Evolutionary conservation across 53 echinoderm and acorn worm species (phyloP).

Genomic region (Stichopus horrens): DNA sequence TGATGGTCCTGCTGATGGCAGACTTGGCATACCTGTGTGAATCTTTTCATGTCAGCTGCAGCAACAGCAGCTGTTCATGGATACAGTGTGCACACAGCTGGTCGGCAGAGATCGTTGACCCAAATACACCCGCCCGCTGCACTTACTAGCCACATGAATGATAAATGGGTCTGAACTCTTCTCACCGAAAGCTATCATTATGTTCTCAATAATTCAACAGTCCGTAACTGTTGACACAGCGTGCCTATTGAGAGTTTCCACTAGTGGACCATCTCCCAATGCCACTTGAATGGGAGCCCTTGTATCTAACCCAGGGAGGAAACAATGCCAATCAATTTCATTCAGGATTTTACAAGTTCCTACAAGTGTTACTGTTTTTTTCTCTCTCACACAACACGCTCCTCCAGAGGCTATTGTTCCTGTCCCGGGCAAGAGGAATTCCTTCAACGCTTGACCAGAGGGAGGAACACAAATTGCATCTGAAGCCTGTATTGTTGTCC

Average conservation of each 20-base stretch:
- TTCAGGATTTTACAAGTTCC: conserved; percentile 24
- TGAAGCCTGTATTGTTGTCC: conserved; percentile 14
- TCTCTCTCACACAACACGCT: conserved; percentile 15
- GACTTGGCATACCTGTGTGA: no score
- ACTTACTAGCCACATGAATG: conserved; percentile 13
- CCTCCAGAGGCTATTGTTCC: background rate
- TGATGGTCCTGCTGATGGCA: no score
- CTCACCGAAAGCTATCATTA: background rate
- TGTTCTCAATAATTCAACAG: conserved; percentile 41
- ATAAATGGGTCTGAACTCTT: conserved; percentile 4
- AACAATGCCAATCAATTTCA: conserved; percentile 30
- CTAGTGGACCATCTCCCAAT: background rate
- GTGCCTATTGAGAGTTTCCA: background rate
- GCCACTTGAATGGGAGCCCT: conserved; percentile 15
- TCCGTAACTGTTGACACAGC: conserved; percentile 43
- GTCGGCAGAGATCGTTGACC: no score
- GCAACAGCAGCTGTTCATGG: no score
- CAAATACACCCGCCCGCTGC: background rate
- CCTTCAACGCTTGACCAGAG: conserved; percentile 15
- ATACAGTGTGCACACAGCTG: no score
- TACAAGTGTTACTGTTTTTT: conserved; percentile 20
- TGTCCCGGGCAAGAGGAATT: background rate
- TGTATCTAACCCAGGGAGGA: conserved; percentile 13
- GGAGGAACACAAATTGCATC: conserved; percentile 26
- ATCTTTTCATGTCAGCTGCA: no score